phyloP scores from a whole-genome alignment of 2,888 invertebrate genomes.

The Spilosoma lubricipeda region DNA sequence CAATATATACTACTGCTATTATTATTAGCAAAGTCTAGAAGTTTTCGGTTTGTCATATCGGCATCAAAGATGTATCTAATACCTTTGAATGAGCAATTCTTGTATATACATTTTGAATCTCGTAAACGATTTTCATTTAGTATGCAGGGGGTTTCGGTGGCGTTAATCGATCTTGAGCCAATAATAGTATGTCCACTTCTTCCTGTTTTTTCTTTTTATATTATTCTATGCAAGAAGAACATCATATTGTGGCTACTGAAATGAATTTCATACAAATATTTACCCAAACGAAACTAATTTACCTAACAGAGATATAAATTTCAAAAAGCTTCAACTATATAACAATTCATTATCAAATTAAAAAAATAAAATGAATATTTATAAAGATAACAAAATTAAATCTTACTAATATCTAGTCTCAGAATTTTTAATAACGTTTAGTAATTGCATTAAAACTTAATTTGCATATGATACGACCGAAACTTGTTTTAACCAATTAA shows the following conservation, averaged over 20 bases:
- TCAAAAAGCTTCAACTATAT: conserved; percentile 4
- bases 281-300: neutral
- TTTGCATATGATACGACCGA: conserved; percentile 47
- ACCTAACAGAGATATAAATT: neutral
- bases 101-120: no score
- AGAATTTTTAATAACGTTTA: conserved; percentile 33
- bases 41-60: neutral
- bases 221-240: neutral
- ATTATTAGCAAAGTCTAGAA: neutral
- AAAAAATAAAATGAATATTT: conserved; percentile 46
- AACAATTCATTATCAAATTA: conserved; percentile 23
- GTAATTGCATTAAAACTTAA: conserved; percentile 52
- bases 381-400: conserved; percentile 41
- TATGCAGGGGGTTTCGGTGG: no score
- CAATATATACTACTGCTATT: neutral
- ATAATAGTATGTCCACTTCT: no score
- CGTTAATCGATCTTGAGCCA: no score
- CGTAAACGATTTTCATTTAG: no score
- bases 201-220: no score
- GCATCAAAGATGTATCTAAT: neutral
- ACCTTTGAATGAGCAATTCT: no score
- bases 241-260: neutral
- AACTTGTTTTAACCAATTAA: conserved; percentile 30
- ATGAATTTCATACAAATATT: neutral
- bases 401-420: conserved; percentile 37